Evolutionary conservation across 2,797 vertebrate species (phyloP), one percentile per base, ranked within the genome.

Genomic region (Stomatorhinus walkeri): DNA sequence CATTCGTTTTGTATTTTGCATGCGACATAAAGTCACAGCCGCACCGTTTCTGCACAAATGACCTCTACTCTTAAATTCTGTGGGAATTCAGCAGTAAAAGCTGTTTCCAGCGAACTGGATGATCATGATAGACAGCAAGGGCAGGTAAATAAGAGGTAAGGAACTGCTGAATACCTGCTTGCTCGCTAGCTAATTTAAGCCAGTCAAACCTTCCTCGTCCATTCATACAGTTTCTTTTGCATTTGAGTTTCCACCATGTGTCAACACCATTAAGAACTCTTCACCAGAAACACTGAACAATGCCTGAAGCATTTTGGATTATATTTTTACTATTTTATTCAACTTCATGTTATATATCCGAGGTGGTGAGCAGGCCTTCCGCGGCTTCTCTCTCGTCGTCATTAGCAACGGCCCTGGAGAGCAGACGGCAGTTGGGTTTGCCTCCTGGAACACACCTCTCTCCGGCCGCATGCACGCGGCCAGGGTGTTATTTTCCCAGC

Each of bases 401-500:
- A 94, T 95, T 95, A 95, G 92, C 92, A n/a, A 61, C 36, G 51
- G 14, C 90, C 89, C 89, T 89, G 83, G 56, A 87, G 22, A 88
- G 54, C 90, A 92, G 91, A 93, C 92, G 88, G 89, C 89, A 90
- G 89, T 90, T 88, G 91, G 91, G 91, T 93, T 90, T 88, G 90
- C 89, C 91, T 92, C 92, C 91, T 91, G 93, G 94, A 94, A 93
- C 93, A 93, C 93, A 93, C 93, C 88, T 91, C 91, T 92, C 89
- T 92, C 92, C 92, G 91, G 92, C 94, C 94, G 92, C 92, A 94
- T 92, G 90, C 91, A 92, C 91, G 91, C 89, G 92, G 92, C 79
- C 91, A 92, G 90, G 93, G 94, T 93, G 92, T 93, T 94, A 96
- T 96, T 96, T 96, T 96, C 95, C 91, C 96, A 96, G 95, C 96